phyloP scores from a whole-genome alignment of 2,888 invertebrate genomes.

The Rhogogaster chlorosoma region DNA sequence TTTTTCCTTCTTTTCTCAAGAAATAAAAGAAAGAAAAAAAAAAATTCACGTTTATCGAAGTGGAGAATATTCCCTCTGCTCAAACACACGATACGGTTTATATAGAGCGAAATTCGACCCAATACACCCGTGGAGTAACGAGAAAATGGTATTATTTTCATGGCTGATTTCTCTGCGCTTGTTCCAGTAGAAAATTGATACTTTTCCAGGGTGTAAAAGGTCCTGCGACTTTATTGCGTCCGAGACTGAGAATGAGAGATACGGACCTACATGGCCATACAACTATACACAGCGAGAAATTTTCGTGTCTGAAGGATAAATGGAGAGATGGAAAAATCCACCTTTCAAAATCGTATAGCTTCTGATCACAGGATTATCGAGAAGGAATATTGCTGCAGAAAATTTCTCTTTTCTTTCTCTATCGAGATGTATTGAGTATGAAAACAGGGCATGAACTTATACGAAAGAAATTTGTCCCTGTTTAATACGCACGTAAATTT shows the following conservation, averaged over 20 bases:
- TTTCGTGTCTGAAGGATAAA: neutral
- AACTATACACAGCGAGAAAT: neutral
- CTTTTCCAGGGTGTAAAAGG: slow-evolving; percentile 10
- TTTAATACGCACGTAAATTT: neutral
- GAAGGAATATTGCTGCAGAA: neutral
- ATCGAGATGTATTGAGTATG: neutral
- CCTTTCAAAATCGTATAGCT: neutral
- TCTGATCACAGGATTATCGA: no score
- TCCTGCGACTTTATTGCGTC: neutral
- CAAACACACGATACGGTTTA: neutral
- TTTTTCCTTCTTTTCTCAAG: neutral
- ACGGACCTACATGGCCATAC: neutral
- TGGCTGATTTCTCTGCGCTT: neutral
- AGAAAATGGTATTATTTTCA: slow-evolving; percentile 18
- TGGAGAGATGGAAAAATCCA: neutral
- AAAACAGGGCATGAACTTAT: neutral
- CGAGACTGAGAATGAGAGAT: slow-evolving; percentile 11
- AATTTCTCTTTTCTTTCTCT: neutral
- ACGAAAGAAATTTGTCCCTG: neutral
- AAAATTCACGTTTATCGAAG: slow-evolving; percentile 1
- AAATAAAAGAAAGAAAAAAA: no score
- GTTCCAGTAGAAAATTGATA: slow-evolving; percentile 23
- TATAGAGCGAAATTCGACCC: neutral
- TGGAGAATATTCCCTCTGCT: neutral
- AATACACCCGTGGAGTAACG: neutral